Evolutionary conservation across 1,140 invertebrate species (phyloP).

Genomic region (Philaenus spumarius): DNA sequence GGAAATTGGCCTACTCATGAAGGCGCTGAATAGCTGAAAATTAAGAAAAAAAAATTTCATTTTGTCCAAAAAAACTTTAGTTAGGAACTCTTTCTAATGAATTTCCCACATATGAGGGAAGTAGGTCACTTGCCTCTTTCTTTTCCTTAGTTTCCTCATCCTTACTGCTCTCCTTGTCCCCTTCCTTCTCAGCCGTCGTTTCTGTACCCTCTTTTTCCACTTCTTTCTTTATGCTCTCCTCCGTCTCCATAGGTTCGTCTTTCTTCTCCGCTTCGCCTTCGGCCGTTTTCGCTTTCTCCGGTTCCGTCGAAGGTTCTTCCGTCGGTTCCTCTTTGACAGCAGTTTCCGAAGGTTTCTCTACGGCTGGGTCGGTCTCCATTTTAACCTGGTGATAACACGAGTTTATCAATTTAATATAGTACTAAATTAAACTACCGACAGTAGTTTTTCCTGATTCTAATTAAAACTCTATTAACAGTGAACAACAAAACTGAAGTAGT

Average conservation of each 20-base stretch:
- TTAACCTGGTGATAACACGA: background rate
- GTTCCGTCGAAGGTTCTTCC: slow-evolving; percentile 34
- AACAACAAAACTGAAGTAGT: too few species aligned
- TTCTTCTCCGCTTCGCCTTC: slow-evolving; percentile 27
- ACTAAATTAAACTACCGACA: too few species aligned
- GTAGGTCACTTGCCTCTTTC: too few species aligned
- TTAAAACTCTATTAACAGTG: too few species aligned
- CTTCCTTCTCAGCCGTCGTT: slow-evolving; percentile 37
- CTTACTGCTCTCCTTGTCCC: slow-evolving; percentile 38
- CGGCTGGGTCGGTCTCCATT: slow-evolving; percentile 2
- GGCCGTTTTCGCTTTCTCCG: slow-evolving; percentile 29
- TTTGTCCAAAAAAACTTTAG: too few species aligned
- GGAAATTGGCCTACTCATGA: too few species aligned
- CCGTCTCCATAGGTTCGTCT: slow-evolving; percentile 30
- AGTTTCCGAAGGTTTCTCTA: slow-evolving; percentile 22
- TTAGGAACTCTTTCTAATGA: too few species aligned
- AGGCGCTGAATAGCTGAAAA: too few species aligned
- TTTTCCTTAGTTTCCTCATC: slow-evolving; percentile 39
- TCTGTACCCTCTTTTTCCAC: slow-evolving; percentile 25
- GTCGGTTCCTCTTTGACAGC: slow-evolving; percentile 30
- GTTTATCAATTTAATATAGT: too few species aligned
- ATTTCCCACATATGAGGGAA: too few species aligned
- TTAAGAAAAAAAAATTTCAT: too few species aligned
- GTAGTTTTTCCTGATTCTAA: too few species aligned
- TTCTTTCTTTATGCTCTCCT: slow-evolving; percentile 42